phyloP scores from a whole-genome alignment of 2,888 invertebrate species.

The Stomorhina lunata region DNA sequence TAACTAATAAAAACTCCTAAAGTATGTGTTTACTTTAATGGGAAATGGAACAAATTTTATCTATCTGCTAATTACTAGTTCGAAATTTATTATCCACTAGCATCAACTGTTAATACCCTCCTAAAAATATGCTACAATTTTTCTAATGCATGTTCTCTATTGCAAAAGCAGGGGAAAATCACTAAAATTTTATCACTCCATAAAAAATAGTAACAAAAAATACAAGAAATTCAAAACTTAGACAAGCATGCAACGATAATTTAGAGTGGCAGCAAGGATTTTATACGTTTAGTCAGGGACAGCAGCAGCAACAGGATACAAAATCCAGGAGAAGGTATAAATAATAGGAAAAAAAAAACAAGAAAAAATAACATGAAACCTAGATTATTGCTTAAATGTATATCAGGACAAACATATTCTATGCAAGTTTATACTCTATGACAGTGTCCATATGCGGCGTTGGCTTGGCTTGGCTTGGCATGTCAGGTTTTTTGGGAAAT shows the following conservation, averaged over 20 bases:
- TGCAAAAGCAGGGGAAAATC: constrained; percentile 3
- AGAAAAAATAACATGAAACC: neutral
- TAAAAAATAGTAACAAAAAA: constrained; percentile 35
- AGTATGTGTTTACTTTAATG: constrained; percentile 1
- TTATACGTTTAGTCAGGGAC: constrained; percentile 11
- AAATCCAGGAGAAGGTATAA: neutral
- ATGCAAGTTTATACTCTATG: too few species aligned
- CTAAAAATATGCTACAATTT: constrained; percentile 36
- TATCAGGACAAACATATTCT: neutral
- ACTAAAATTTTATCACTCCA: constrained; percentile 60
- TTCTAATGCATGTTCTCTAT: constrained; percentile 2
- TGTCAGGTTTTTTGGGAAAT: constrained; percentile 18
- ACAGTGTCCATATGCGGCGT: neutral
- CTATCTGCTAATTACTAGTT: constrained; percentile 37
- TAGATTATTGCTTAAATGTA: neutral
- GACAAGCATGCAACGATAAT: constrained; percentile 49
- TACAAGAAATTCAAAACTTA: neutral
- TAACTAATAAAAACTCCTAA: constrained; percentile 7
- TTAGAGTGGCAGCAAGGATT: constrained; percentile 53
- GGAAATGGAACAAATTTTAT: constrained; percentile 2
- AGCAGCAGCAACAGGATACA: constrained; percentile 9
- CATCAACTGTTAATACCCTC: constrained; percentile 29
- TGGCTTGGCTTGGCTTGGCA: neutral
- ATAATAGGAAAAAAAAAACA: neutral
- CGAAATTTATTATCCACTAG: constrained; percentile 53